phyloP scores from a whole-genome alignment of 2,113 vertebrate species.

The Raja brachyura region DNA sequence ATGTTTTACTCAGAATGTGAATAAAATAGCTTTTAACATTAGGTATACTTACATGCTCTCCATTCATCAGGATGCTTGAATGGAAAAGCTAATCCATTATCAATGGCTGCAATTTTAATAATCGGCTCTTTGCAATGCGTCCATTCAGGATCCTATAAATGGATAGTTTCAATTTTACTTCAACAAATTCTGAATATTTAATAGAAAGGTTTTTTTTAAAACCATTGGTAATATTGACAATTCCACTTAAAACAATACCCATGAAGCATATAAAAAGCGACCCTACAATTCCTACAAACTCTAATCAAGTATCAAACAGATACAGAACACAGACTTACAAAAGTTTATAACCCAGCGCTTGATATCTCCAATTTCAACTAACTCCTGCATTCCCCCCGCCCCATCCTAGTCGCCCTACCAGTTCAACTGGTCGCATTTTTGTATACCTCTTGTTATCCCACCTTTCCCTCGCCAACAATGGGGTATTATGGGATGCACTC shows the following conservation, averaged over 20 bases:
- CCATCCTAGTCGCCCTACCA: too few relatives aligned
- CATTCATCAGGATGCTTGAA: slow-evolving; percentile 97
- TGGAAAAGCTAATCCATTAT: slow-evolving; percentile 94
- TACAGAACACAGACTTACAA: too few relatives aligned
- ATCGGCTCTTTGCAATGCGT: slow-evolving; percentile 55
- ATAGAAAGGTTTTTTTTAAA: background rate
- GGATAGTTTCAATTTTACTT: background rate
- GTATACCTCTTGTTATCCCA: too few relatives aligned
- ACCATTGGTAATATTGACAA: background rate
- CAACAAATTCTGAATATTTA: background rate
- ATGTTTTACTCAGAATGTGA: background rate
- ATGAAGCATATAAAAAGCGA: background rate
- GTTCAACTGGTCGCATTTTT: too few relatives aligned
- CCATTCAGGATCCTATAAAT: slow-evolving; percentile 65
- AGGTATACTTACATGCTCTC: slow-evolving; percentile 73
- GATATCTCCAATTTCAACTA: too few relatives aligned
- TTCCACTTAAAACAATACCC: background rate
- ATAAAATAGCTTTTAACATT: background rate
- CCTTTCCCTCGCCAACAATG: too few relatives aligned
- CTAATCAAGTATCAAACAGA: background rate
- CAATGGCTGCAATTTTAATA: slow-evolving; percentile 90
- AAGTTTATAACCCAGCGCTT: too few relatives aligned
- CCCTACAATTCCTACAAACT: background rate
- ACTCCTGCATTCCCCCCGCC: too few relatives aligned
- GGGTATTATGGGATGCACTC: too few relatives aligned